Evolutionary conservation across 2,888 invertebrate genomes (phyloP), one percentile per base, ranked within the genome.

Genomic region (Protodeltote pygarga): DNA sequence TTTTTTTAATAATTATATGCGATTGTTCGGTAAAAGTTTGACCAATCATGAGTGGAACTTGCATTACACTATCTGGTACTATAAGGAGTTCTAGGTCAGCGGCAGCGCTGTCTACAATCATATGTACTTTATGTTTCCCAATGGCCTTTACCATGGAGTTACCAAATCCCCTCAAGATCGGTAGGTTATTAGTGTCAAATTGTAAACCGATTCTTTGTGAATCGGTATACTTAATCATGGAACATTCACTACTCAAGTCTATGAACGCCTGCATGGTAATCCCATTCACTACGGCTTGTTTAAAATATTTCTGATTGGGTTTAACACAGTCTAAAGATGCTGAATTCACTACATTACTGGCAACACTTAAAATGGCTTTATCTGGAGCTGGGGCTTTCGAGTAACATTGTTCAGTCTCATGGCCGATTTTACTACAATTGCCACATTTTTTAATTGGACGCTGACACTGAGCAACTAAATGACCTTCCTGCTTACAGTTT

Each of bases 401-500:
- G n/a, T n/a, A n/a, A n/a, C n/a, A n/a, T 19, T n/a, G 10, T 17
- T 5, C 9, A 31, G 31, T 31, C 31, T 33, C 40, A 27, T 54
- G 54, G 5, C 54, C 54, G 15, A 54, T n/a, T 8, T 45, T 5
- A 4, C n/a, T 20, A 37, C 54, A 54, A 2, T 31, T 29, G 8
- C 39, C 14, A 14, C 54, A 54, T 17, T 38, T 46, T 8, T 32
- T 3, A 1, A 49, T 31, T 8, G 54, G 49, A 14, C 29, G 41
- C 9, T 32, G 17, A 20, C 54, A 54, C 5, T 29, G 29, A 2
- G 37, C 10, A 5, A 31, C 37, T 8, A 20, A 1, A 35, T 53
- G 53, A 5, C 53, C 54, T 3, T 10, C 29, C 6, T 29, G 17
- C 0, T 29, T 23, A 20, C 54, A 54, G 21, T 54, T 54, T 9